These are phyloP conservation scores for Paratilapia polleni DNA, from an alignment of 2,113 vertebrate species.

Conservation along the genomic window DNA sequence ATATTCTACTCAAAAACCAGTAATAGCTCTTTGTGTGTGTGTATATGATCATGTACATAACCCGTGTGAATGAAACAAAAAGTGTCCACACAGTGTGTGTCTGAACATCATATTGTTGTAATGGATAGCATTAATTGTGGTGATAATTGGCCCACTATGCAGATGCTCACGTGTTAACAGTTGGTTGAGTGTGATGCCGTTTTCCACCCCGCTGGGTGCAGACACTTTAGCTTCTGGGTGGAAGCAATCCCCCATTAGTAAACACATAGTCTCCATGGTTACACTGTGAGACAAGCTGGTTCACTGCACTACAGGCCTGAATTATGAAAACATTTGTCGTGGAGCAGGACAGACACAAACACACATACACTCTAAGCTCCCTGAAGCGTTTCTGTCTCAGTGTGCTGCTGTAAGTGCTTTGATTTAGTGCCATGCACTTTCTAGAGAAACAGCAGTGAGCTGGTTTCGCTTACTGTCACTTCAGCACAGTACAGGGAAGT, in stretches of 20 bases:
- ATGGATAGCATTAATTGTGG: conserved; percentile 30
- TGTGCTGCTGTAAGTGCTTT: conserved; percentile 13
- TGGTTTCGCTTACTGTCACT: conserved; percentile 1
- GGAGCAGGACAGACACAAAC: conserved; percentile 19
- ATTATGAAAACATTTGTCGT: conserved; percentile 67
- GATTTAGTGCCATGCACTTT: not conserved
- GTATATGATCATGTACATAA: not conserved
- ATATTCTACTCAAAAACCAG: no score
- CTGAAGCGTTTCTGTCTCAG: conserved; percentile 13
- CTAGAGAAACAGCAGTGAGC: conserved; percentile 60
- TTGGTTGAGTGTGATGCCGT: conserved; percentile 25
- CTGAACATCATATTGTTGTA: not conserved
- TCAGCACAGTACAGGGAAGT: conserved; percentile 24
- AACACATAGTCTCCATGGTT: conserved; percentile 64
- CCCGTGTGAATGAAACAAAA: not conserved
- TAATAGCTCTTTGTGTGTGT: not conserved
- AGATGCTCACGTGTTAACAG: conserved; percentile 5
- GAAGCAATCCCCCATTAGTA: conserved; percentile 48
- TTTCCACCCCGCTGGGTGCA: conserved; percentile 58
- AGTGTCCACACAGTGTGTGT: not conserved
- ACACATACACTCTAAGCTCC: not conserved
- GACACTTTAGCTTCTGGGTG: conserved; percentile 59
- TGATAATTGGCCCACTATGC: conserved; percentile 20
- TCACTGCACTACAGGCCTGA: conserved; percentile 57
- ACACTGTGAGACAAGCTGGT: conserved; percentile 43